A percentile compares a stretch with the other conserved stretches of the same genome.
These are phyloP conservation scores for Cerceris rybyensis DNA, from an alignment of 2,888 invertebrate genomes.

Conservation along the genomic window DNA sequence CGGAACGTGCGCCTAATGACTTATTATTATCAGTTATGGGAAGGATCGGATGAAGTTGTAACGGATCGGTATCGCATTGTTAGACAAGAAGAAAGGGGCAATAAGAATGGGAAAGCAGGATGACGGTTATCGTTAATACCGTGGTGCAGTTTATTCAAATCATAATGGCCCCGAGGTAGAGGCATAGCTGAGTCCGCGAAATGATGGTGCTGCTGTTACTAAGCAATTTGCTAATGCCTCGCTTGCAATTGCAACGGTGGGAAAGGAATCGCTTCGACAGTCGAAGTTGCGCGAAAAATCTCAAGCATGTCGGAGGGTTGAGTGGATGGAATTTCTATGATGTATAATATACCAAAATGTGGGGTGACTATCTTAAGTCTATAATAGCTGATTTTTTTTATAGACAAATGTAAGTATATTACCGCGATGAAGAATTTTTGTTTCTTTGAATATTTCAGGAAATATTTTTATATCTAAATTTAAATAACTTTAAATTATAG, in stretches of 20 bases:
- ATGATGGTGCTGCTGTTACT: constrained; percentile 28
- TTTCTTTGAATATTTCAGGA: too few relatives aligned
- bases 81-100: constrained; percentile 16
- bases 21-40: constrained; percentile 71
- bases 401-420: too few relatives aligned
- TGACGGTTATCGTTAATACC: constrained; percentile 10
- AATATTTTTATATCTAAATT: too few relatives aligned
- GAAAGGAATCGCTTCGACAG: background rate
- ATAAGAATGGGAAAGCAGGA: constrained; percentile 17
- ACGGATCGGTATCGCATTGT: constrained; percentile 64
- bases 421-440: too few relatives aligned
- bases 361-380: too few relatives aligned
- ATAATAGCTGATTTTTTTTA: too few relatives aligned
- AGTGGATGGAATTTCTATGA: too few relatives aligned
- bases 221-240: constrained; percentile 8
- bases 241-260: background rate
- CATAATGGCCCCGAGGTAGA: constrained; percentile 45
- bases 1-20: constrained; percentile 72
- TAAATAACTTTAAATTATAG: too few relatives aligned
- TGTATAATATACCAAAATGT: too few relatives aligned
- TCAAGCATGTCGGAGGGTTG: too few relatives aligned
- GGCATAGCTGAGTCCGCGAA: constrained; percentile 25
- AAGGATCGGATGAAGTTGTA: constrained; percentile 74
- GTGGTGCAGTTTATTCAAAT: constrained; percentile 55
- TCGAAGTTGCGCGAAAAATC: background rate